Conservation (phyloP, 2,113 vertebrate species). For the Ochotona princeps region DNA sequence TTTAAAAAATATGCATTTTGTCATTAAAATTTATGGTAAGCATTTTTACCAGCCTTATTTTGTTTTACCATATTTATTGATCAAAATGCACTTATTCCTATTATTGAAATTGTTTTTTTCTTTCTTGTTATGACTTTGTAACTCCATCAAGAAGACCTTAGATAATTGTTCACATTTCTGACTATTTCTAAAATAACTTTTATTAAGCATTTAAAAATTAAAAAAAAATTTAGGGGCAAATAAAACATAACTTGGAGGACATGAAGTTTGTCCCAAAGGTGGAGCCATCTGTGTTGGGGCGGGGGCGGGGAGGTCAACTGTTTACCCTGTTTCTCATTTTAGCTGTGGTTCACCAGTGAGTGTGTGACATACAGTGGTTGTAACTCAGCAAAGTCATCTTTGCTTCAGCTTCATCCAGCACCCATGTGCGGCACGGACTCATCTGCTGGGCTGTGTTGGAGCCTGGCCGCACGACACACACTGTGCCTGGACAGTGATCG, state of each 20-base stretch:
- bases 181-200: background rate
- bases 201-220: background rate
- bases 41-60: background rate
- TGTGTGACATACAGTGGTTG: too few species aligned
- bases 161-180: background rate
- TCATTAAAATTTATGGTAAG: background rate
- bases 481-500: background rate
- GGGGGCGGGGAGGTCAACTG: background rate
- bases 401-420: background rate
- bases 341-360: background rate
- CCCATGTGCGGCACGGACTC: accelerated
- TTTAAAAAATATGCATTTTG: background rate
- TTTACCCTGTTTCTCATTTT: conserved; percentile 38
- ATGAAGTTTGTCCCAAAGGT: background rate
- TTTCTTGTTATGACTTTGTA: background rate
- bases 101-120: background rate
- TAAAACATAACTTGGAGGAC: background rate
- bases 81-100: background rate
- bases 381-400: background rate
- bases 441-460: background rate
- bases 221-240: background rate
- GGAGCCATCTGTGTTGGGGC: too few species aligned
- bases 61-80: background rate
- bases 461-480: background rate
- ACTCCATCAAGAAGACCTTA: background rate